Conservation (phyloP, 2,113 vertebrate genomes). For the Rhinoptilus africanus region DNA sequence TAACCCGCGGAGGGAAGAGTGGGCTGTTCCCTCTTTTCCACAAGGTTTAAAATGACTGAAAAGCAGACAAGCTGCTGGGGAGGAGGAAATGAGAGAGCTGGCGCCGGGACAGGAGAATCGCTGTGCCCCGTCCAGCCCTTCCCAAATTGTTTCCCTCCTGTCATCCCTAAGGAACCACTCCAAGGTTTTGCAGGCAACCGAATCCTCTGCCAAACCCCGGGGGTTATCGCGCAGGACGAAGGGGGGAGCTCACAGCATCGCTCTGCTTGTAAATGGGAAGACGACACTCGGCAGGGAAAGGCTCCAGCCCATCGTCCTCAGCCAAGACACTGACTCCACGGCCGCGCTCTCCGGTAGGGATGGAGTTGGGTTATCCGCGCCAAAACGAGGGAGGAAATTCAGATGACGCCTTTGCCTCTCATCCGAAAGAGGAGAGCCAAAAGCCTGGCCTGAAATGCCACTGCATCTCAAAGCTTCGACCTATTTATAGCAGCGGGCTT, state of each 20-base stretch:
- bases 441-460: background rate
- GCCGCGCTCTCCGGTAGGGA: fast-evolving
- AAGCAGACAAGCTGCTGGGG: background rate
- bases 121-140: background rate
- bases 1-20: background rate
- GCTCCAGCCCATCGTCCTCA: background rate
- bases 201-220: background rate
- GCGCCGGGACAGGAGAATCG: background rate
- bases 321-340: background rate
- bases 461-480: background rate
- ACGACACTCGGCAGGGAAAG: background rate
- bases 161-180: background rate
- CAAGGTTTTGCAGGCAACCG: background rate
- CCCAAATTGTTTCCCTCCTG: background rate
- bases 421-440: background rate
- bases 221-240: background rate
- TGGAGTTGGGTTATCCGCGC: background rate
- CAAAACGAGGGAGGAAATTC: background rate
- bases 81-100: constrained; percentile 8
- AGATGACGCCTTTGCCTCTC: background rate
- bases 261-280: background rate
- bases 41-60: background rate
- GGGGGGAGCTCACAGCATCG: background rate
- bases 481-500: background rate
- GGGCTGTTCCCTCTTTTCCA: background rate